These are phyloP conservation scores for Turritopsis rubra DNA, from an alignment of 30 jellyfish, hydroid and myxozoan genomes.

Conservation along the genomic window DNA sequence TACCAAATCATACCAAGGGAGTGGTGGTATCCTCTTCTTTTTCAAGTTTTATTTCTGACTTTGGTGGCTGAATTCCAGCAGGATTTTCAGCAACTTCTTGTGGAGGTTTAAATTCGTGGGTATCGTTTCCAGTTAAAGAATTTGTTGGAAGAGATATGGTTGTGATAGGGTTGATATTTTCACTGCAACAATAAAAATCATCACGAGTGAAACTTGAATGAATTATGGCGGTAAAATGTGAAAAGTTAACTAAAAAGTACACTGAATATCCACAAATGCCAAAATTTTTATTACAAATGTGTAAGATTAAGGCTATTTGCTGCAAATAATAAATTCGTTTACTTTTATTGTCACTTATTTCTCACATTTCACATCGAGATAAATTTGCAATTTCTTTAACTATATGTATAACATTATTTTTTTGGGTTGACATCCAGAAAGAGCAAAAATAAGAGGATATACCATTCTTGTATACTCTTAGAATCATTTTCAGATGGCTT, in stretches of 20 bases:
- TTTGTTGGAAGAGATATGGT: slow-evolving; percentile 17
- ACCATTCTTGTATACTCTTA: slow-evolving; percentile 28
- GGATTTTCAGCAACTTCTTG: slow-evolving; percentile 26
- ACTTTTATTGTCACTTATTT: not conserved
- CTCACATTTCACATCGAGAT: not conserved
- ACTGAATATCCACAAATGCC: not conserved
- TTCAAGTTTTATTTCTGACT: not conserved
- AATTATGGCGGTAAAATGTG: not conserved
- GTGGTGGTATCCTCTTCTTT: slow-evolving; percentile 25
- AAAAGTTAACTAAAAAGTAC: not conserved
- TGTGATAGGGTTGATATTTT: slow-evolving; percentile 11
- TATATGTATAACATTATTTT: not conserved
- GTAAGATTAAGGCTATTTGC: not conserved
- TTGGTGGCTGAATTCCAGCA: not conserved
- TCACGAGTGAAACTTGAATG: not conserved
- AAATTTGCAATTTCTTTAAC: not conserved
- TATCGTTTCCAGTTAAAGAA: slow-evolving; percentile 19
- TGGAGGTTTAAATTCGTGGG: slow-evolving; percentile 10
- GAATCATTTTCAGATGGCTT: slow-evolving; percentile 22
- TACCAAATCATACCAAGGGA: slow-evolving; percentile 23
- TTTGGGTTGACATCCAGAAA: slow-evolving; percentile 8
- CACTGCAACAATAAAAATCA: slow-evolving; percentile 2
- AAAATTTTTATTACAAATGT: not conserved
- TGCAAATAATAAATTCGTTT: not conserved
- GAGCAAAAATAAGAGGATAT: slow-evolving; percentile 19